These are phyloP conservation scores for Berghia stephanieae DNA, from an alignment of 1,140 invertebrate genomes.

Conservation along the genomic window DNA sequence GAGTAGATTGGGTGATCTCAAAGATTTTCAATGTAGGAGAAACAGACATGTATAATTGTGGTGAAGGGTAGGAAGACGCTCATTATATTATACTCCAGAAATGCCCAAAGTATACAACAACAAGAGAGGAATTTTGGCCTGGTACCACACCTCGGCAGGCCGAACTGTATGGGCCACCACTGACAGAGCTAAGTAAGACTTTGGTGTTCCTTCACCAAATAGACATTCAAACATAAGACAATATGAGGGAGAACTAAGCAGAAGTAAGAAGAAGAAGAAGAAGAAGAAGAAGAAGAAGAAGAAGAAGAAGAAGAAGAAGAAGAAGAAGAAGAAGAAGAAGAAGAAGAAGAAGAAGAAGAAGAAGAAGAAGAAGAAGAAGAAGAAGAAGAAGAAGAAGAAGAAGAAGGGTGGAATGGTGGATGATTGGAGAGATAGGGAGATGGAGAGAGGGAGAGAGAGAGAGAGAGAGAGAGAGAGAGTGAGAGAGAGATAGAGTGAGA, in stretches of 20 bases:
- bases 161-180: background rate
- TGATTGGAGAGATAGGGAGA: background rate
- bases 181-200: background rate
- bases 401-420: background rate
- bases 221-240: background rate
- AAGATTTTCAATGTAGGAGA: too few relatives aligned
- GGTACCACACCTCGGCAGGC: background rate
- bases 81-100: background rate
- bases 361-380: conserved; percentile 3
- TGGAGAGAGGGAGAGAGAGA: background rate
- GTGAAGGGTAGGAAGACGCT: too few relatives aligned
- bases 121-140: background rate
- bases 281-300: background rate
- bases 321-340: background rate
- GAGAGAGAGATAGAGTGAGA: conserved; percentile 23
- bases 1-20: too few relatives aligned
- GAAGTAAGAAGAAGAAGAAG: background rate
- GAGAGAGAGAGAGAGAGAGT: conserved; percentile 18
- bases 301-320: background rate
- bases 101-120: background rate
- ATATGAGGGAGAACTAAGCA: background rate
- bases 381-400: background rate
- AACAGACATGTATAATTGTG: too few relatives aligned
- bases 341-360: conserved; percentile 23
- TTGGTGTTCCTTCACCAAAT: background rate